Evolutionary conservation across 2,113 vertebrate genomes (phyloP).

Genomic region (Bos javanicus): DNA sequence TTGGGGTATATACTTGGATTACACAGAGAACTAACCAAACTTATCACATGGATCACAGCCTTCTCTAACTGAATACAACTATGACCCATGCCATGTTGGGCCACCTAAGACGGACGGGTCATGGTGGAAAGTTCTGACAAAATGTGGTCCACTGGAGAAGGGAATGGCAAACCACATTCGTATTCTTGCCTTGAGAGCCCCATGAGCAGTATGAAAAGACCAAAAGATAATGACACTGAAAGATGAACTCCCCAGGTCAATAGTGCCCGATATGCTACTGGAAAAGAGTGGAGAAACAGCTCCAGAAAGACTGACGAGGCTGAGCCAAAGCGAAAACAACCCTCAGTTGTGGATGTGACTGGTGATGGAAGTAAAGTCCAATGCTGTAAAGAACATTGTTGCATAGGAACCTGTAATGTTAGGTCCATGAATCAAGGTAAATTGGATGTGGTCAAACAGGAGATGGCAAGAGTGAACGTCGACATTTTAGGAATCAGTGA

Average conservation of each 20-base stretch:
- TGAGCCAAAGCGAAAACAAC: background rate
- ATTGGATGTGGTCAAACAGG: background rate
- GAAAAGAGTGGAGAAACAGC: background rate
- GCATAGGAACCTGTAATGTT: background rate
- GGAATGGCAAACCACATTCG: background rate
- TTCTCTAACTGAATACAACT: background rate
- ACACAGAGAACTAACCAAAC: background rate
- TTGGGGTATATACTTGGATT: background rate
- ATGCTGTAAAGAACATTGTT: background rate
- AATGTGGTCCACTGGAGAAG: background rate
- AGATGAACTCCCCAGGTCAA: background rate
- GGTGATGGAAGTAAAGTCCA: background rate
- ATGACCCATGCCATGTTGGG: background rate
- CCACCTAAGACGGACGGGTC: accelerated
- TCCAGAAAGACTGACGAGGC: background rate
- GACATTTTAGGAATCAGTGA: background rate
- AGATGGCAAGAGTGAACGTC: background rate
- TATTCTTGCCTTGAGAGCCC: background rate
- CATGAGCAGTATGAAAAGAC: background rate
- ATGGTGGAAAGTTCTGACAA: background rate
- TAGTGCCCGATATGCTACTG: background rate
- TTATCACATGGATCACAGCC: background rate
- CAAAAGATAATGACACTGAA: background rate
- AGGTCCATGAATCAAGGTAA: background rate
- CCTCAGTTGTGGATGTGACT: background rate